Evolutionary conservation across 2,888 invertebrate species (phyloP).

Genomic region (Dryadula phaetusa): DNA sequence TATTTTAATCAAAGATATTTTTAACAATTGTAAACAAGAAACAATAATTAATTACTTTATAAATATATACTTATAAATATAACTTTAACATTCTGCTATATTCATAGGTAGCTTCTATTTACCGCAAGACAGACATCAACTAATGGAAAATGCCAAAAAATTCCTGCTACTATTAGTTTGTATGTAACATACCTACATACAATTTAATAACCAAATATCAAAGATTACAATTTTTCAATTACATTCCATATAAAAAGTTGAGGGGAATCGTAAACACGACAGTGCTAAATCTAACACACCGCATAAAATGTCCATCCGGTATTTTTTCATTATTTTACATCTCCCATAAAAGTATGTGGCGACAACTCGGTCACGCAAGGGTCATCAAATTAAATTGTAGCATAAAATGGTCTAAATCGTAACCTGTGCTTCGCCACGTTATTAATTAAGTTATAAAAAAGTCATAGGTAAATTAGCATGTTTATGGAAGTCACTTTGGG

Average conservation of each 20-base stretch:
- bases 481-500: conserved; percentile 63
- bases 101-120: no score
- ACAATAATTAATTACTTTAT: no score
- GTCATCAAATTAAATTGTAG: conserved; percentile 77
- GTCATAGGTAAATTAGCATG: conserved; percentile 81
- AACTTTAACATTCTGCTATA: no score
- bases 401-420: conserved; percentile 79
- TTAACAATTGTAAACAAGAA: no score
- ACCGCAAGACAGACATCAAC: no score
- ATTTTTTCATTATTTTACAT: conserved; percentile 81
- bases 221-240: conserved; percentile 17
- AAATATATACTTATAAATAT: no score
- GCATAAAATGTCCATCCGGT: conserved; percentile 68
- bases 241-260: conserved; percentile 24
- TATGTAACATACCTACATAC: no score
- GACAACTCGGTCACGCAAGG: conserved; percentile 74
- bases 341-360: conserved; percentile 76
- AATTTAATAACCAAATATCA: not conserved
- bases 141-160: no score
- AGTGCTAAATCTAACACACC: conserved; percentile 71
- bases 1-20: no score
- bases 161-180: no score
- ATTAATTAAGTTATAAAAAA: conserved; percentile 84
- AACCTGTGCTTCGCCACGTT: conserved; percentile 71
- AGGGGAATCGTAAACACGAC: conserved; percentile 55